Conservation (phyloP, 2,113 vertebrate species). For the Clupea harengus region DNA sequence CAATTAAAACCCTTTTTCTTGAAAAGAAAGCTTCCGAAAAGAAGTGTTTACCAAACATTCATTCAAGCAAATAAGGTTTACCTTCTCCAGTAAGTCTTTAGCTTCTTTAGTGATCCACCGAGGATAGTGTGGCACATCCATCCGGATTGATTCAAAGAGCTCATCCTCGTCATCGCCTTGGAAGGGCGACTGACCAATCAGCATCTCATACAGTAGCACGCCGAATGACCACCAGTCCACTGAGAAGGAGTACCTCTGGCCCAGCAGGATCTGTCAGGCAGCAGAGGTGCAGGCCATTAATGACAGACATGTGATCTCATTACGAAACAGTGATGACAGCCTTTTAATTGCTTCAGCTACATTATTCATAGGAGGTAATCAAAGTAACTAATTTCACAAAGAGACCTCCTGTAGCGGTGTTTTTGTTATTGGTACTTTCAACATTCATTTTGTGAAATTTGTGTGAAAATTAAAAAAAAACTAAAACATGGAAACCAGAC, state of each 20-base stretch:
- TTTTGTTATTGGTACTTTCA: background rate
- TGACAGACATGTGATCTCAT: background rate
- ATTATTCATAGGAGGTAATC: background rate
- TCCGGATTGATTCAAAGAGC: conserved; percentile 94
- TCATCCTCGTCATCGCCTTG: conserved; percentile 97
- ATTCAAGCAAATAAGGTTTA: conserved; percentile 44
- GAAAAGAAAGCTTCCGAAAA: background rate
- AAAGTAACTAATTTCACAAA: background rate
- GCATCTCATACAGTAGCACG: conserved; percentile 95
- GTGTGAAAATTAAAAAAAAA: background rate
- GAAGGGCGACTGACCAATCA: conserved; percentile 96
- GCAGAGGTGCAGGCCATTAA: background rate
- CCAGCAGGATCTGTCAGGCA: conserved; percentile 84
- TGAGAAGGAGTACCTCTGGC: conserved; percentile 90
- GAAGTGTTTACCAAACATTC: background rate
- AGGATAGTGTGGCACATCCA: conserved; percentile 92
- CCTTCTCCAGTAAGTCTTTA: conserved; percentile 91
- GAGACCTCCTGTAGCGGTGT: background rate
- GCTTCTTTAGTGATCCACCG: conserved; percentile 97
- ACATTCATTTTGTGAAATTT: background rate
- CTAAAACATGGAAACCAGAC: background rate
- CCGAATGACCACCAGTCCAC: conserved; percentile 99
- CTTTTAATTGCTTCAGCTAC: background rate
- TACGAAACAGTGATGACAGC: background rate
- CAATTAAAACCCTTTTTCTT: background rate